These are phyloP conservation scores for Macrobrachium rosenbergii DNA, from an alignment of 1,140 invertebrate genomes.

Conservation along the genomic window DNA sequence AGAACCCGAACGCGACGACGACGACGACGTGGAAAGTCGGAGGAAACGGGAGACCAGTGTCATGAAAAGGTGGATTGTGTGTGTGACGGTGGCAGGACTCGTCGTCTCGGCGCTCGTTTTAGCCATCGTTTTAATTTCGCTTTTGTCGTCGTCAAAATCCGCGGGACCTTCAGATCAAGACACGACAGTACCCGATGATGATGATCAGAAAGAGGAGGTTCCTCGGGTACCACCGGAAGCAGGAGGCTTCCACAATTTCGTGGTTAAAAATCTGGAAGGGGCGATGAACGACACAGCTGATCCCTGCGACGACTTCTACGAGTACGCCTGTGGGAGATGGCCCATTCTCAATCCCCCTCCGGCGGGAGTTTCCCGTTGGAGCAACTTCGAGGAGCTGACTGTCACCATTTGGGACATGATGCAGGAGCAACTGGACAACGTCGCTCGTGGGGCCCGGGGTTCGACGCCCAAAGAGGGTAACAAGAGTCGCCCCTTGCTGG, in stretches of 20 bases:
- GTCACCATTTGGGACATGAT: constrained; percentile 32
- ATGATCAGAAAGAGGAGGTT: background rate
- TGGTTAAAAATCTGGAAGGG: constrained; percentile 67
- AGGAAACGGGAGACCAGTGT: background rate
- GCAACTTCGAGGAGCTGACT: constrained; percentile 44
- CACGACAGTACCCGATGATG: too few relatives aligned
- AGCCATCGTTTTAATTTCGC: background rate
- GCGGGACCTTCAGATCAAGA: too few relatives aligned
- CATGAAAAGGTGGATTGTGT: background rate
- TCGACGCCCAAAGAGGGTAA: too few relatives aligned
- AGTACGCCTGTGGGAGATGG: constrained; percentile 72
- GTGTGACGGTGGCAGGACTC: background rate
- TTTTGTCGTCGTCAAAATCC: background rate
- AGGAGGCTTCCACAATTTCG: background rate
- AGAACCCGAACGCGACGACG: background rate
- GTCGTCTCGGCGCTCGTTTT: background rate
- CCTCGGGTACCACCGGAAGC: background rate
- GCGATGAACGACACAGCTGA: constrained; percentile 70
- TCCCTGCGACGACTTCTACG: constrained; percentile 74
- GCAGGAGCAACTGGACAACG: background rate
- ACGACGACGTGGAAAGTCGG: background rate
- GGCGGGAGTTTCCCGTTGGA: constrained; percentile 20
- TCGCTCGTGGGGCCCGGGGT: background rate
- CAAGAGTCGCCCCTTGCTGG: background rate
- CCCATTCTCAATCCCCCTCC: constrained; percentile 8